Conservation (phyloP, 2,797 vertebrate genomes). For the Esox masquinongy region DNA sequence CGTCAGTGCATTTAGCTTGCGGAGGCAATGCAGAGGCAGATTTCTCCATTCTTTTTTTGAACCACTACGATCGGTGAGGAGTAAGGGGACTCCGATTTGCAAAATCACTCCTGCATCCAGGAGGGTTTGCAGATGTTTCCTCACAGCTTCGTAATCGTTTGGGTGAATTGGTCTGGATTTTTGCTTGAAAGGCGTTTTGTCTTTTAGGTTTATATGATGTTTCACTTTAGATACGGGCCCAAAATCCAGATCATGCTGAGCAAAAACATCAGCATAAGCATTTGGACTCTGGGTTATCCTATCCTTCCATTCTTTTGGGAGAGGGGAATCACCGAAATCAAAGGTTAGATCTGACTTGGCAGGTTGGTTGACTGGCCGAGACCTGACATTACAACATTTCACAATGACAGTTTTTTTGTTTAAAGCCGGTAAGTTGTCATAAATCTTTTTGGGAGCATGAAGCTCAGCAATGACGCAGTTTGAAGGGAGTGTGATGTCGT, state of each 20-base stretch:
- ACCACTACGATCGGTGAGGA: constrained; percentile 23
- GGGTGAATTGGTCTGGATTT: constrained; percentile 1
- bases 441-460: too few relatives aligned
- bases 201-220: constrained; percentile 1
- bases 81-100: constrained; percentile 20
- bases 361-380: too few relatives aligned
- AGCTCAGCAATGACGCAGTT: too few relatives aligned
- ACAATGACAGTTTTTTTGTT: too few relatives aligned
- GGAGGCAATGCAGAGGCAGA: constrained; percentile 6
- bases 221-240: too few relatives aligned
- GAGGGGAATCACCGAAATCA: neutral
- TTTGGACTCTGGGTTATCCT: too few relatives aligned
- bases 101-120: constrained; percentile 15
- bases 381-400: too few relatives aligned
- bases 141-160: constrained; percentile 11
- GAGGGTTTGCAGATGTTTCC: constrained; percentile 17
- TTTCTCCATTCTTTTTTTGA: neutral
- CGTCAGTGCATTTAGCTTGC: constrained; percentile 14
- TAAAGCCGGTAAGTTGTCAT: too few relatives aligned
- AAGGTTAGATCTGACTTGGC: too few relatives aligned
- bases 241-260: too few relatives aligned
- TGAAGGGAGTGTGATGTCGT: too few relatives aligned
- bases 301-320: neutral
- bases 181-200: constrained; percentile 15
- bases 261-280: too few relatives aligned